Percentiles rank a stretch among this genome's conserved stretches.
These are phyloP conservation scores for Brachyptera putata DNA, from an alignment of 2,888 invertebrate species.

Conservation along the genomic window DNA sequence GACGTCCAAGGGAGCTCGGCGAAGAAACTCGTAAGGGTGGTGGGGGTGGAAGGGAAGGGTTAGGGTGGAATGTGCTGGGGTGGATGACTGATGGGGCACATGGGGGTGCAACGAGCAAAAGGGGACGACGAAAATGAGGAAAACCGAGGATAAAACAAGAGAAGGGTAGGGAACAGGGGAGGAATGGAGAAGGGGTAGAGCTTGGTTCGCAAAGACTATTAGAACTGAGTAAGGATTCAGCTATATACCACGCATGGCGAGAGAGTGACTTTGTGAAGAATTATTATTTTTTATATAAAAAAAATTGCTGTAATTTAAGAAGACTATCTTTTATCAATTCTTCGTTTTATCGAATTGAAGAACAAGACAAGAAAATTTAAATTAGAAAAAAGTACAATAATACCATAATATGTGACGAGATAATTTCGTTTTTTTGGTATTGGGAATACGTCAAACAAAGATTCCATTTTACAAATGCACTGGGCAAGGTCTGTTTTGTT, in stretches of 20 bases:
- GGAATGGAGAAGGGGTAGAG: conserved; percentile 13
- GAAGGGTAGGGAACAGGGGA: no score
- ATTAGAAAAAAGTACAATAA: no score
- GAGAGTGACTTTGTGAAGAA: background rate
- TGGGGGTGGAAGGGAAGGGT: conserved; percentile 18
- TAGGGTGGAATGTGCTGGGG: conserved; percentile 21
- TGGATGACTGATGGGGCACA: conserved; percentile 23
- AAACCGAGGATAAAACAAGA: conserved; percentile 24
- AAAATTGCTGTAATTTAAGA: background rate
- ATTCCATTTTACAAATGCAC: no score
- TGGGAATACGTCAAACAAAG: no score
- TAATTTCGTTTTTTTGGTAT: no score
- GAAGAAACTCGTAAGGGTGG: conserved; percentile 12
- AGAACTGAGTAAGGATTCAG: background rate
- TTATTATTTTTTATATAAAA: no score
- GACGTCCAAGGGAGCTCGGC: conserved; percentile 5
- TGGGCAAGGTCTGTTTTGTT: no score
- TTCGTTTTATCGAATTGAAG: no score
- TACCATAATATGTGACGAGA: no score
- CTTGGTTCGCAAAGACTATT: background rate
- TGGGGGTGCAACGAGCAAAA: conserved; percentile 4
- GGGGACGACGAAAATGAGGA: conserved; percentile 22
- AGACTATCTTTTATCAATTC: background rate
- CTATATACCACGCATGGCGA: background rate
- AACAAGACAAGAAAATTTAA: no score